phyloP scores from a whole-genome alignment of 2,888 invertebrate genomes.

The Plagodis dolabraria region DNA sequence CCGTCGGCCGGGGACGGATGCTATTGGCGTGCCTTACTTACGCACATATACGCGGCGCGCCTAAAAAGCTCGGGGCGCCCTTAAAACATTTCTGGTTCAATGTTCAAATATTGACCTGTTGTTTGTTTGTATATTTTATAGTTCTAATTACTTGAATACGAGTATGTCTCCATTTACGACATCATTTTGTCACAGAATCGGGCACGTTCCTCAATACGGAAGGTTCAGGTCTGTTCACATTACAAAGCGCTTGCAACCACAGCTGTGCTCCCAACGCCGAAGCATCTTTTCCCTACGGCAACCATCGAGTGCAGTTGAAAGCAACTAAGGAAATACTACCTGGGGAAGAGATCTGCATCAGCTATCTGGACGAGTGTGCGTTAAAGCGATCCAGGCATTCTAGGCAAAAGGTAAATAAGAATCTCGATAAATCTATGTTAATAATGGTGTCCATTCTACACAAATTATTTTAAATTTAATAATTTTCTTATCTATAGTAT shows the following conservation, averaged over 20 bases:
- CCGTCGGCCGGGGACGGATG: no score
- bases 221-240: conserved; percentile 93
- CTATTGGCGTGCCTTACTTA: no score
- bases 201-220: conserved; percentile 95
- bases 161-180: not conserved
- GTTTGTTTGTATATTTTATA: not conserved
- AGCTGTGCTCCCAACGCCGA: conserved; percentile 96
- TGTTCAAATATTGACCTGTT: no score
- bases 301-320: conserved; percentile 89
- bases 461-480: no score
- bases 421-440: not conserved
- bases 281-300: conserved; percentile 92
- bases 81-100: no score
- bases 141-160: not conserved
- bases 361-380: conserved; percentile 95
- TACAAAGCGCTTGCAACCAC: conserved; percentile 97
- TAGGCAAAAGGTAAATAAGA: conserved; percentile 89
- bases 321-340: conserved; percentile 89
- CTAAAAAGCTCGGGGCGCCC: no score
- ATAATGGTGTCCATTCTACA: not conserved
- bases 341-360: conserved; percentile 95
- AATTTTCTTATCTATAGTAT: no score
- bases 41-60: no score
- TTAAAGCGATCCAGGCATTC: conserved; percentile 93
- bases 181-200: conserved; percentile 71